phyloP scores from a whole-genome alignment of 2,113 vertebrate genomes.

The Antennarius striatus region DNA sequence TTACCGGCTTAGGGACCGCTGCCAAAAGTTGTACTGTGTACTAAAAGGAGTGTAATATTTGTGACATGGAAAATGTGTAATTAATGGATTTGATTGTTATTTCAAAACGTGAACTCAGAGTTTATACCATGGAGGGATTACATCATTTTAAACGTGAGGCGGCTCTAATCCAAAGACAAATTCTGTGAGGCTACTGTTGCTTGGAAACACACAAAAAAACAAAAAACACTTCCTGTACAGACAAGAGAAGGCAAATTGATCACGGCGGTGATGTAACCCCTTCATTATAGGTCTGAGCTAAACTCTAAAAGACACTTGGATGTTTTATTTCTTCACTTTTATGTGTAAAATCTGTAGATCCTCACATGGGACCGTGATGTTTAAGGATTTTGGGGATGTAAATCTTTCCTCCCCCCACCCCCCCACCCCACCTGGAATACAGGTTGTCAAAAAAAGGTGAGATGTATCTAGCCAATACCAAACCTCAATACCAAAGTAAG shows the following conservation, averaged over 20 bases:
- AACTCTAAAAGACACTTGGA: slow-evolving; percentile 46
- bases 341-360: slow-evolving; percentile 46
- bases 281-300: slow-evolving; percentile 50
- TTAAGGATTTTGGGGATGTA: slow-evolving; percentile 9
- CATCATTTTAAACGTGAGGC: slow-evolving; percentile 49
- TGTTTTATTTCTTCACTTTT: slow-evolving; percentile 60
- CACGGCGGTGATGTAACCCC: slow-evolving; percentile 60
- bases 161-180: slow-evolving; percentile 65
- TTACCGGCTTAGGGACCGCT: slow-evolving; percentile 37
- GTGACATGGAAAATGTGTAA: slow-evolving; percentile 69
- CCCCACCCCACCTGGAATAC: slow-evolving; percentile 16
- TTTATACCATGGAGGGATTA: slow-evolving; percentile 51
- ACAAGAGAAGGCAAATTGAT: slow-evolving; percentile 41
- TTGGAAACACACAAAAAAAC: slow-evolving; percentile 52
- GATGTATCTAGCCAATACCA: slow-evolving; percentile 46
- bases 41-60: slow-evolving; percentile 60
- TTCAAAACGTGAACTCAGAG: slow-evolving; percentile 55
- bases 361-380: slow-evolving; percentile 22
- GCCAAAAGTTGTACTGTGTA: slow-evolving; percentile 55
- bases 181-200: slow-evolving; percentile 65
- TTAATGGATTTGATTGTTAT: slow-evolving; percentile 61
- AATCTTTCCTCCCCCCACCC: neutral
- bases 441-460: slow-evolving; percentile 17
- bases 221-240: slow-evolving; percentile 47
- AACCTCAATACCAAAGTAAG: slow-evolving; percentile 75